A percentile compares a stretch with the other conserved stretches of the same genome.
Conservation (phyloP, 2,113 vertebrate species). For the Bubo scandiacus region DNA sequence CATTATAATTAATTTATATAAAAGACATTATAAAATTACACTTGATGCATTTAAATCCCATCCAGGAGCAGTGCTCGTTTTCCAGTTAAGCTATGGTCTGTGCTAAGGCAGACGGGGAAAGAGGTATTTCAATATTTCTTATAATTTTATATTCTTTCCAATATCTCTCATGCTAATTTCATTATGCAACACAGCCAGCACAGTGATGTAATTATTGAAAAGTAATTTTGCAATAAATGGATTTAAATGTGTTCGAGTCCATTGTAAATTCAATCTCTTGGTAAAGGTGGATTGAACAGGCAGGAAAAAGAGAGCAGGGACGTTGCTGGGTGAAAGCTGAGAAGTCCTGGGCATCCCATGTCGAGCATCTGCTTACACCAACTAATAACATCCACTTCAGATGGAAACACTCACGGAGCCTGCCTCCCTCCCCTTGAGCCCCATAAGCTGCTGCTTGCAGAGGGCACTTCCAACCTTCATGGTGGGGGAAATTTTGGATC, state of each 20-base stretch:
- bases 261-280: constrained; percentile 78
- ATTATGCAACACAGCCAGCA: constrained; percentile 80
- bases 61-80: constrained; percentile 56
- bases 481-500: not conserved
- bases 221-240: constrained; percentile 87
- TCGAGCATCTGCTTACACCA: constrained; percentile 50
- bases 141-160: constrained; percentile 82
- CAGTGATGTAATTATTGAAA: constrained; percentile 84
- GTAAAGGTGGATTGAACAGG: constrained; percentile 66
- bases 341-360: constrained; percentile 17
- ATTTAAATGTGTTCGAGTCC: constrained; percentile 81
- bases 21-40: constrained; percentile 77
- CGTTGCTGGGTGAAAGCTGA: constrained; percentile 52
- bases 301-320: constrained; percentile 36
- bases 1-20: constrained; percentile 82
- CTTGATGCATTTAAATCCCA: constrained; percentile 63
- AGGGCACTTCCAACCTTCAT: not conserved
- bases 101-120: constrained; percentile 64
- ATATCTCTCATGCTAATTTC: constrained; percentile 82
- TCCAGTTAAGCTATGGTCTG: constrained; percentile 70
- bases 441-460: not conserved
- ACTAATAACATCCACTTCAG: constrained; percentile 46
- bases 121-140: constrained; percentile 81
- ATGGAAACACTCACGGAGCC: not conserved
- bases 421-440: not conserved